Evolutionary conservation across 2,888 invertebrate genomes (phyloP).

Genomic region (Dastarcus helophoroides): DNA sequence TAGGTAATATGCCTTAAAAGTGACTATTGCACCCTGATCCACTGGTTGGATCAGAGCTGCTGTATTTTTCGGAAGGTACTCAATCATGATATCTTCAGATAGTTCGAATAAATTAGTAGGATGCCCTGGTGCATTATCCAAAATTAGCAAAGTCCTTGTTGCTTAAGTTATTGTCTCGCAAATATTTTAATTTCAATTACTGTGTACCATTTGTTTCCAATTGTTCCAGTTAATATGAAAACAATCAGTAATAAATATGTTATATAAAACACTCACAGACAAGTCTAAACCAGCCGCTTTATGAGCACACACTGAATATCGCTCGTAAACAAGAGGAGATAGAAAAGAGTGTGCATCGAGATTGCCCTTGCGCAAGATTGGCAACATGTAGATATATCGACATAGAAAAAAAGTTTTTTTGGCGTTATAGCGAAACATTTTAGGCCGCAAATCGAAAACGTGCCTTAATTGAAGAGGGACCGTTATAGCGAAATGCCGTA

Average conservation of each 20-base stretch:
- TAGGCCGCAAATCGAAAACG: too few species aligned
- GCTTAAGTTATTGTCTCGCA: slow-evolving; percentile 11
- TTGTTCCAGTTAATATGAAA: too few species aligned
- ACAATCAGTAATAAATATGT: slow-evolving; percentile 19
- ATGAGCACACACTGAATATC: slow-evolving; percentile 12
- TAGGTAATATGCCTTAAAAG: slow-evolving; percentile 16
- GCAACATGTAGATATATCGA: slow-evolving; percentile 4
- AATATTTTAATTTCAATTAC: slow-evolving; percentile 11
- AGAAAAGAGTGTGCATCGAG: slow-evolving; percentile 8
- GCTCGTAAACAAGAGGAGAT: slow-evolving; percentile 12
- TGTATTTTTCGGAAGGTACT: slow-evolving; percentile 15
- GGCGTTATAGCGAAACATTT: too few species aligned
- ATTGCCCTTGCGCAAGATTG: slow-evolving; percentile 5
- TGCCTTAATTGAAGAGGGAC: too few species aligned
- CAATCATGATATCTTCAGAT: slow-evolving; percentile 14
- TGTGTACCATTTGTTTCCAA: slow-evolving; percentile 17
- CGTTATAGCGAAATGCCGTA: too few species aligned
- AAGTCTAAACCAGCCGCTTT: slow-evolving; percentile 14
- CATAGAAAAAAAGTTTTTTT: slow-evolving; percentile 2
- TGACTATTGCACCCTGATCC: slow-evolving; percentile 15
- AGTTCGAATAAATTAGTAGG: slow-evolving; percentile 11
- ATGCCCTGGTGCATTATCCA: too few species aligned
- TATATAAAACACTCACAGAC: slow-evolving; percentile 19
- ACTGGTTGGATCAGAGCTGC: slow-evolving; percentile 17
- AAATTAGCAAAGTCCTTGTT: slow-evolving; percentile 11